Evolutionary conservation across 1,140 invertebrate genomes (phyloP).

Genomic region (Penaeus indicus): DNA sequence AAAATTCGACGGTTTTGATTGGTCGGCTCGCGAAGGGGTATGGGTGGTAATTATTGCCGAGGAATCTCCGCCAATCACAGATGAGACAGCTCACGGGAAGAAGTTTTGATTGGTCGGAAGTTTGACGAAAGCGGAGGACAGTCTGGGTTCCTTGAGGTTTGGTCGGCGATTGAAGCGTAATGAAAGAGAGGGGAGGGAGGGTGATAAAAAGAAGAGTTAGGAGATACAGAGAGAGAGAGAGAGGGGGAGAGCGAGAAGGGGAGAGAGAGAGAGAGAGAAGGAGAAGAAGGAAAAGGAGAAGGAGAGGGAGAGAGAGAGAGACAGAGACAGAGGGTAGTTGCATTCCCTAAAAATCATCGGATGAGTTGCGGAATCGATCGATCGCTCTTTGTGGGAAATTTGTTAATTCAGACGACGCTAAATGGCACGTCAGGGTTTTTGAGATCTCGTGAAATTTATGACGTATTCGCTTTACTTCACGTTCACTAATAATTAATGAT

Average conservation of each 20-base stretch:
- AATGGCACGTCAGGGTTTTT: not conserved
- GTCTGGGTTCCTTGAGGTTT: not conserved
- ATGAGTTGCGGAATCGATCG: not conserved
- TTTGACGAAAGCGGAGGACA: not conserved
- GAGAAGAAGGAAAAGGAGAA: no score
- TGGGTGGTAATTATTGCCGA: conserved; percentile 30
- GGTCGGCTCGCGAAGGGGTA: not conserved
- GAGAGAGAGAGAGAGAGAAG: no score
- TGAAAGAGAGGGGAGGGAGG: not conserved
- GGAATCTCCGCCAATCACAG: conserved; percentile 22
- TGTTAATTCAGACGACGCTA: not conserved
- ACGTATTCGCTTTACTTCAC: not conserved
- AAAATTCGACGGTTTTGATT: conserved; percentile 14
- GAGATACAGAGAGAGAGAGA: no score
- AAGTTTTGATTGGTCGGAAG: conserved; percentile 35
- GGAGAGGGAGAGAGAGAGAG: no score
- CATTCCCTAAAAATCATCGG: conserved; percentile 4
- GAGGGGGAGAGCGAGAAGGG: no score
- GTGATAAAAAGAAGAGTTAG: no score
- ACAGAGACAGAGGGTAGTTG: no score
- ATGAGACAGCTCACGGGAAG: not conserved
- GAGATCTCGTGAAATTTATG: conserved; percentile 22
- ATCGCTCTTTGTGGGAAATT: conserved; percentile 29
- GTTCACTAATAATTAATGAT: conserved; percentile 18
- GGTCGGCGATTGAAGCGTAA: conserved; percentile 5